phyloP scores from a whole-genome alignment of 2,113 vertebrate genomes.

The Elaphurus davidianus region DNA sequence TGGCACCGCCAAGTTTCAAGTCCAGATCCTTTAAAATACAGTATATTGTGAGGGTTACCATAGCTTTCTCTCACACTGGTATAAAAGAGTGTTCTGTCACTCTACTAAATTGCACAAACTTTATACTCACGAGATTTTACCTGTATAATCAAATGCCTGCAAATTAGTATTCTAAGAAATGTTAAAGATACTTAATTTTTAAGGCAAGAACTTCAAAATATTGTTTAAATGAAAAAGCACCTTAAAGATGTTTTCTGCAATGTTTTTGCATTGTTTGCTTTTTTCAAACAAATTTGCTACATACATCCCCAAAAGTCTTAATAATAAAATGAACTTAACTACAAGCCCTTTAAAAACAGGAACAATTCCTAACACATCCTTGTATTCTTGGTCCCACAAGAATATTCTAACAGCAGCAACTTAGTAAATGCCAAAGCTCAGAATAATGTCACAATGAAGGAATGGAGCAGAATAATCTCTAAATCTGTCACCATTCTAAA shows the following conservation, averaged over 20 bases:
- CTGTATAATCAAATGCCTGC: neutral
- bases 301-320: neutral
- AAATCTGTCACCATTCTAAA: neutral
- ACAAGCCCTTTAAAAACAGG: neutral
- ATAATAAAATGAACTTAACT: neutral
- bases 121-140: conserved; percentile 24
- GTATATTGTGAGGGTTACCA: neutral
- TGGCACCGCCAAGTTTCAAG: neutral
- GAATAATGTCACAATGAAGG: neutral
- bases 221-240: neutral
- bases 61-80: neutral
- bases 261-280: neutral
- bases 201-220: conserved; percentile 24
- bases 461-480: neutral
- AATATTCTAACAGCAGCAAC: neutral
- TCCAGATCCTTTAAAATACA: neutral
- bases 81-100: neutral
- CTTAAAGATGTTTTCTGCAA: conserved; percentile 1
- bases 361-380: neutral
- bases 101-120: neutral
- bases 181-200: neutral
- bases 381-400: neutral
- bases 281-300: neutral
- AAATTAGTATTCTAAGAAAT: neutral
- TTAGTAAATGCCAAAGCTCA: neutral